Base-by-base conservation (phyloP, 2,797 vertebrate genomes). In the Coendou prehensilis region DNA sequence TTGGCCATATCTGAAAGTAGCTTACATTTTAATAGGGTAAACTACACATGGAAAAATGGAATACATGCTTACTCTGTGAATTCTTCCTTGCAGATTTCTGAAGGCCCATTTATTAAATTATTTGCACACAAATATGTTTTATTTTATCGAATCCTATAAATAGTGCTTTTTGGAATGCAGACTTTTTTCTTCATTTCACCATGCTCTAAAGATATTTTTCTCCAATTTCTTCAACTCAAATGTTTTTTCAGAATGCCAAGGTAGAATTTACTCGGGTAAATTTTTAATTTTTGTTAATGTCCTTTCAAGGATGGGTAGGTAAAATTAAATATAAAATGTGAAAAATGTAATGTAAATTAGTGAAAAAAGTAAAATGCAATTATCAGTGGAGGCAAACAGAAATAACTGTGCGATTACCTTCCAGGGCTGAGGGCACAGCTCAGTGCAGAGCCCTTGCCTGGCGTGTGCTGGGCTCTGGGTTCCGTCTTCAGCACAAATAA, bases 51-150 rank as follows among this genome's bases (percentile, higher is more conserved):
- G 71, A 63, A 93, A 96, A 64, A 83, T 71, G 13, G 17, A 63
- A 93, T 57, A 52, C 59, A 54, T 45, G 85, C 87, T 90, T 18
- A 54, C 63, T 71, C 69, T 78, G 59, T 90, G 45, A 76, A 84
- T 86, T 89, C 23, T 95, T 92, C n/a, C 67, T 9, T 64, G 20
- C 93, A 92, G 69, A 84, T 80, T 57, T 92, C n/a, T 86, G 59
- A 76, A 61, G 23, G 26, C 13, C 57, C 61, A 73, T 59, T 76
- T 94, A 85, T 92, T 64, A 89, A 95, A 54, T 73, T 89, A 95
- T 87, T 94, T 89, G 8, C 5, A 91, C 9, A 82, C 14, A 79
- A 81, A 76, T 93, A 30, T 71, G 15, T 63, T 73, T 95, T 89
- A 82, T 37, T 92, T 10, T 89, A 1, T 50, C 90, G n/a, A 90